phyloP scores from a whole-genome alignment of 2,888 invertebrate species.

The Teleiodes luculella region DNA sequence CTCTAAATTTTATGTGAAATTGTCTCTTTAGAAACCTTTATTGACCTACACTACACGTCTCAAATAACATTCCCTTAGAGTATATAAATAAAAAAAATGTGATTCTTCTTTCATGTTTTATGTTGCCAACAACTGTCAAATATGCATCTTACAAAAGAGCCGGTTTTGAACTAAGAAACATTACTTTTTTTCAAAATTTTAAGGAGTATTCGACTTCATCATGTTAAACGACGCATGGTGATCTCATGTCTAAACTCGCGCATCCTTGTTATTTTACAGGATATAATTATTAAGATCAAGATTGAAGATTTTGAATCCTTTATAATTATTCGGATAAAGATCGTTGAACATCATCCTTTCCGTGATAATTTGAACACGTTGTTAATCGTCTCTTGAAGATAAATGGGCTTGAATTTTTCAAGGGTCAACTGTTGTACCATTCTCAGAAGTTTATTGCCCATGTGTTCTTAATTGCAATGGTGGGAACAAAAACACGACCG shows the following conservation, averaged over 20 bases:
- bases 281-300: constrained; percentile 10
- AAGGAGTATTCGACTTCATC: neutral
- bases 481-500: constrained; percentile 11
- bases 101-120: too few relatives aligned
- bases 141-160: neutral
- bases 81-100: too few relatives aligned
- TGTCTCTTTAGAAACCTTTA: too few relatives aligned
- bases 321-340: constrained; percentile 27
- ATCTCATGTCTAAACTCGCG: neutral
- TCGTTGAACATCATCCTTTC: constrained; percentile 27
- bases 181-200: too few relatives aligned
- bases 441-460: constrained; percentile 32
- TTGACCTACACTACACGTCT: too few relatives aligned
- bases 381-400: constrained; percentile 42
- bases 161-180: constrained; percentile 4
- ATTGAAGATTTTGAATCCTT: neutral
- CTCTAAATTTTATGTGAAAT: too few relatives aligned
- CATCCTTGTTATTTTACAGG: neutral
- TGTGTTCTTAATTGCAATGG: constrained; percentile 3
- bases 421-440: constrained; percentile 39
- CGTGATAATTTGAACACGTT: constrained; percentile 42
- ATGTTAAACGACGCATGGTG: neutral
- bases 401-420: constrained; percentile 38
- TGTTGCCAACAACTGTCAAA: constrained; percentile 5
- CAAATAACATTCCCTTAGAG: neutral